These are phyloP conservation scores for Acanthurus lineatus DNA, from an alignment of 2,797 vertebrate genomes.

Conservation along the genomic window DNA sequence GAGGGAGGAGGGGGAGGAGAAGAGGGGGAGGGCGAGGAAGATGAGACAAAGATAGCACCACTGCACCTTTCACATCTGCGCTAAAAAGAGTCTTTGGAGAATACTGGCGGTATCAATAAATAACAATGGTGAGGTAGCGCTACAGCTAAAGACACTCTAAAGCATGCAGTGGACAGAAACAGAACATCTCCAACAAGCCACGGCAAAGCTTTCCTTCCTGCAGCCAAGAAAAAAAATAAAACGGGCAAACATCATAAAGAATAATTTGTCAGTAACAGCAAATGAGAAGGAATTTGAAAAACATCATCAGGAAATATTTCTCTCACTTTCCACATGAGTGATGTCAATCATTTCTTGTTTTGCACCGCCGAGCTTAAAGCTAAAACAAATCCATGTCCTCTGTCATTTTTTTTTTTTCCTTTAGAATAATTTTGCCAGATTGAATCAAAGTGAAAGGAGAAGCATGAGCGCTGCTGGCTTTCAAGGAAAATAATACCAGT, in stretches of 20 bases:
- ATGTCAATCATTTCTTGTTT: constrained; percentile 47
- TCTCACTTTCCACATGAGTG: constrained; percentile 32
- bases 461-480: constrained; percentile 15
- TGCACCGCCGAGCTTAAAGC: constrained; percentile 22
- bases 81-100: constrained; percentile 75
- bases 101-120: constrained; percentile 74
- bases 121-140: constrained; percentile 57
- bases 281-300: background rate
- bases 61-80: constrained; percentile 74
- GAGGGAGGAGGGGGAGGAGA: background rate
- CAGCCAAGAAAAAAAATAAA: background rate
- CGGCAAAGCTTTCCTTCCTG: background rate
- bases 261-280: background rate
- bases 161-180: constrained; percentile 48
- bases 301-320: constrained; percentile 23
- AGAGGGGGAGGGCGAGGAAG: constrained; percentile 5
- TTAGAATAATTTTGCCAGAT: constrained; percentile 38
- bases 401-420: constrained; percentile 9
- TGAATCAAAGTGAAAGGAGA: constrained; percentile 39
- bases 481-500: constrained; percentile 37
- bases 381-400: constrained; percentile 29
- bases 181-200: constrained; percentile 21
- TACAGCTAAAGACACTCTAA: constrained; percentile 49
- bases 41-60: constrained; percentile 74
- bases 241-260: background rate